phyloP scores from a whole-genome alignment of 2,797 vertebrate species.

The Alfaro cultratus region DNA sequence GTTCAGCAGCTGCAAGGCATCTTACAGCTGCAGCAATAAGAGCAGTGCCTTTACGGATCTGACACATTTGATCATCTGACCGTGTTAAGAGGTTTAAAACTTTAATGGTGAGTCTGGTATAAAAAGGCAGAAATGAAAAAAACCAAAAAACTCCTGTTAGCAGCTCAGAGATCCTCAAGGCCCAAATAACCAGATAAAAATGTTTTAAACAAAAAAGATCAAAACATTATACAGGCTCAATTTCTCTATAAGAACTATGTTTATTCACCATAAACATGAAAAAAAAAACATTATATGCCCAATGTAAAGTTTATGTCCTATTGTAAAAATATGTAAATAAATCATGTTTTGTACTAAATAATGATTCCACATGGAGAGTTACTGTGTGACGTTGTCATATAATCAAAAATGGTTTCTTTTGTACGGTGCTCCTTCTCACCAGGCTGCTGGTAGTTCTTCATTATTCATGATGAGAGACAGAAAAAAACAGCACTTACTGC shows the following conservation, averaged over 20 bases:
- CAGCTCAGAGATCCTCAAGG: conserved; percentile 7
- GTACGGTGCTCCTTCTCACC: conserved; percentile 17
- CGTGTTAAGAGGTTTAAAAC: conserved; percentile 57
- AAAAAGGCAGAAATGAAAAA: conserved; percentile 43
- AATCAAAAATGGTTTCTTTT: conserved; percentile 13
- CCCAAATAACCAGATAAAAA: conserved; percentile 8
- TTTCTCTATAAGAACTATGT: neutral
- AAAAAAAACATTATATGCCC: neutral
- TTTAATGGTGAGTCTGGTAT: conserved; percentile 59
- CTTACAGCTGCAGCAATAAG: conserved; percentile 42
- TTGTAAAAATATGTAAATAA: neutral
- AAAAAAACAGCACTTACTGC: conserved; percentile 63
- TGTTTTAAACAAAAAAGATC: neutral
- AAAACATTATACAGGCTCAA: neutral
- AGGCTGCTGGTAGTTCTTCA: conserved; percentile 54
- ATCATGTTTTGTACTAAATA: neutral
- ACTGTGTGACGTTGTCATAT: conserved; percentile 8
- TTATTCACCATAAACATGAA: conserved; percentile 4
- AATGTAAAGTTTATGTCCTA: neutral
- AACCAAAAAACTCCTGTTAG: conserved; percentile 5
- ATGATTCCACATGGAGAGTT: neutral
- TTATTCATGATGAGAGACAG: conserved; percentile 71
- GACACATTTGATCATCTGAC: conserved; percentile 57
- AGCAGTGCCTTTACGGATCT: conserved; percentile 20
- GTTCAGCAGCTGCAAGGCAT: conserved; percentile 27